Evolutionary conservation across 1,140 invertebrate species (phyloP), one percentile per base, ranked within the genome.

Genomic region (Cotesia chilonis): DNA sequence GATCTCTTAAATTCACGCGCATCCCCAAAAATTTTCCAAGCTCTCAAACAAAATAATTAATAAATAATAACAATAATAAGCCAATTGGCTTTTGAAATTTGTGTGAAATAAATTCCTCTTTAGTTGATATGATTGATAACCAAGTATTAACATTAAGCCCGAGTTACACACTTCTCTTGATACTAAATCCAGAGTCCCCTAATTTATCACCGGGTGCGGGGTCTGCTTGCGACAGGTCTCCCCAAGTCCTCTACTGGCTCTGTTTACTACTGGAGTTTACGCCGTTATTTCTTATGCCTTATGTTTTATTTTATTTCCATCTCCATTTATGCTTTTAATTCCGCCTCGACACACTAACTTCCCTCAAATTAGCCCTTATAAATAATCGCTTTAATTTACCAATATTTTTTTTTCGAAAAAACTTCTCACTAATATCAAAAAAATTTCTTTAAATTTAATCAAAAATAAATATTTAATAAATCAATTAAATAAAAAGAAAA

Each of bases 81-180:
- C 36, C 28, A 63, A 12, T 63, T 63, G 28, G 59, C 28, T 65
- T 65, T 65, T 65, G 14, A 12, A 47, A 65, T 68, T 66, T 66
- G 64, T 20, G 52, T 37, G 17, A 59, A 68, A 37, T 59, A 59
- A 68, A 68, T 68, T 68, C 28, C 52, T 55, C 54, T 68, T 68
- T 59, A 66, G 57, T 51, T 51, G 12, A 4, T 78, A 85, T 85
- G 83, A 85, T 85, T 81, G 82, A 85, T 85, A 78, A 76, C 73
- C 63, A 64, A 77, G 81, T 78, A 86, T 83, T 83, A 85, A 75
- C 78, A 75, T 83, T 85, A 81, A 86, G 79, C 80, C 79, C 51
- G 83, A 79, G 83, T 85, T 85, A 86, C 84, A 86, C 83, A 84
- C 84, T 85, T 80, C 83, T 83, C 81, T 85, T 85, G 81, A 84